These are phyloP conservation scores for Todus mexicanus DNA, from an alignment of 2,797 vertebrate species.

Conservation along the genomic window DNA sequence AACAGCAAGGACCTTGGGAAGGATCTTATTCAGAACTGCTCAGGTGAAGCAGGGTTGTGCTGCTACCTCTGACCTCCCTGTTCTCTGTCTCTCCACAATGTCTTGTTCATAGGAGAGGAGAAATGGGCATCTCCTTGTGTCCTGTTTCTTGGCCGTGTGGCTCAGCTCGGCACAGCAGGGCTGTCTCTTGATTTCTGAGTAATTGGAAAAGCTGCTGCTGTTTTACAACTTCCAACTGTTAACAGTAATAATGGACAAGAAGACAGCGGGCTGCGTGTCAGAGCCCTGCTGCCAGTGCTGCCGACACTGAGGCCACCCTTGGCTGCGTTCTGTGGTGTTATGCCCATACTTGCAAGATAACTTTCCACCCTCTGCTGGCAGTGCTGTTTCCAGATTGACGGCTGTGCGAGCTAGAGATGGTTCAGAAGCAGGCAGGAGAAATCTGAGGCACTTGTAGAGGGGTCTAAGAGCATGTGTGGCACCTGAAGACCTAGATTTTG, in stretches of 20 bases:
- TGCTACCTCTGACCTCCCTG: not conserved
- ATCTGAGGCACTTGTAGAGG: not conserved
- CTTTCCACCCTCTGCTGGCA: not conserved
- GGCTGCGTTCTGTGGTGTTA: not conserved
- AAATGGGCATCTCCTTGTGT: not conserved
- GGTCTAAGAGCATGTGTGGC: not conserved
- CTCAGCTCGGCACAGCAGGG: not conserved
- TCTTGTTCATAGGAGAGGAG: not conserved
- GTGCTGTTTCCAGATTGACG: not conserved
- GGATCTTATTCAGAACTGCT: not conserved
- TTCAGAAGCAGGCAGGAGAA: not conserved
- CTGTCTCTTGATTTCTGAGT: not conserved
- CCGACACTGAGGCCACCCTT: too few species aligned
- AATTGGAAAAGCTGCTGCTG: not conserved
- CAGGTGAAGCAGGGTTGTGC: not conserved
- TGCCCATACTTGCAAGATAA: not conserved
- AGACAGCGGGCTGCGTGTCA: not conserved
- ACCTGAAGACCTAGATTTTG: not conserved
- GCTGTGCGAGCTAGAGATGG: not conserved
- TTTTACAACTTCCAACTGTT: not conserved
- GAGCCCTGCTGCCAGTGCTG: not conserved
- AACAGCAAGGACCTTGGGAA: not conserved
- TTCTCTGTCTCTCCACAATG: not conserved
- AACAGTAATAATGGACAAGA: not conserved
- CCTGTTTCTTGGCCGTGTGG: rapidly evolving